A percentile compares a stretch with the other conserved stretches of the same genome.
phyloP scores from a whole-genome alignment of 2,797 vertebrate genomes.

The Dendrocincla tyrannina region DNA sequence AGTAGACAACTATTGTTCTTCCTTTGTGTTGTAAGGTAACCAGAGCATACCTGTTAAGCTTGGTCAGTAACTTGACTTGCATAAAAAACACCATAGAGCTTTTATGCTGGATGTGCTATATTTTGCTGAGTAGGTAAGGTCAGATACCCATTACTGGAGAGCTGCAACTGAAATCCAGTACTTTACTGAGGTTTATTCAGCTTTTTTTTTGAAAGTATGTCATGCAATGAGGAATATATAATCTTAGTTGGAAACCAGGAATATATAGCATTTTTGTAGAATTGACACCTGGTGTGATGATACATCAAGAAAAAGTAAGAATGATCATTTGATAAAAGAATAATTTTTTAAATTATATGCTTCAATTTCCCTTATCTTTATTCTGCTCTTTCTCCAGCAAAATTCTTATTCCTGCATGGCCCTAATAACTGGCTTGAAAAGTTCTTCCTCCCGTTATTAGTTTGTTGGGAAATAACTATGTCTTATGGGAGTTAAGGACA shows the following conservation, averaged over 20 bases:
- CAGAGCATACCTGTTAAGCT: background rate
- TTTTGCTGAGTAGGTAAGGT: background rate
- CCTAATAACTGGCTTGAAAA: background rate
- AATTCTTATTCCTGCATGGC: background rate
- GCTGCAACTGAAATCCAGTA: background rate
- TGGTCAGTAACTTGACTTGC: background rate
- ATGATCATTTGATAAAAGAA: background rate
- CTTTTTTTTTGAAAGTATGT: background rate
- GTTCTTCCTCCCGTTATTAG: background rate
- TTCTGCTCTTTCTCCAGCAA: background rate
- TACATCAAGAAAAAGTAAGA: background rate
- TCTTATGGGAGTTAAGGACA: background rate
- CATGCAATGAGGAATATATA: background rate
- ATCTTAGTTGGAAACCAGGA: background rate
- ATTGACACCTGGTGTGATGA: accelerated
- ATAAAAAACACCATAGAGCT: background rate
- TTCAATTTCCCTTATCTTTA: background rate
- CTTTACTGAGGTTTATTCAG: background rate
- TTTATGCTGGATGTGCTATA: background rate
- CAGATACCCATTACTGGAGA: background rate
- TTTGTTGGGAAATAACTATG: background rate
- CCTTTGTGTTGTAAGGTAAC: background rate
- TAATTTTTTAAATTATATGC: background rate
- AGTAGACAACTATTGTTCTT: background rate
- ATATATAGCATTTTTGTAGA: background rate